phyloP scores from a whole-genome alignment of 1,140 invertebrate genomes.

The Saccostrea cuccullata region DNA sequence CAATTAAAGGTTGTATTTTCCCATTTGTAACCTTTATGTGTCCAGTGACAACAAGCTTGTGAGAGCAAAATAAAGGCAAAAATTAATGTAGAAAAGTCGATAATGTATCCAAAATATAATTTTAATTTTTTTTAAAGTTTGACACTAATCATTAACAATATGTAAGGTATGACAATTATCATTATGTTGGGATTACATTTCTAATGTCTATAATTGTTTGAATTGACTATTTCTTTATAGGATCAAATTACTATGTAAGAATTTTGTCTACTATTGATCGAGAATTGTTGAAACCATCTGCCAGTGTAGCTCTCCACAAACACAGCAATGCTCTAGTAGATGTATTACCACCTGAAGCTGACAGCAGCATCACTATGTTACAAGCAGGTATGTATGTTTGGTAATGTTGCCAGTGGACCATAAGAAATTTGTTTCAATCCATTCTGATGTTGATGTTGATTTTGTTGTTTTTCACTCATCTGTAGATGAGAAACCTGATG shows the following conservation, averaged over 20 bases:
- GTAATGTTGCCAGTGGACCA: background rate
- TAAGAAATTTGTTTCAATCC: background rate
- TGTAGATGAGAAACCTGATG: slow-evolving; percentile 98
- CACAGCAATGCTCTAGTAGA: slow-evolving; percentile 98
- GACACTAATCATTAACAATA: too few species aligned
- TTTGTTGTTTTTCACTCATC: background rate
- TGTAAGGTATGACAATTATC: too few species aligned
- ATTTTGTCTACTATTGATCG: slow-evolving; percentile 96
- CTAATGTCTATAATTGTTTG: too few species aligned
- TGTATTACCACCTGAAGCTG: slow-evolving; percentile 98
- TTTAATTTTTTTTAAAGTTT: slow-evolving; percentile 62
- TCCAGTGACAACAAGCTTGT: too few species aligned
- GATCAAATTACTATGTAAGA: slow-evolving; percentile 98
- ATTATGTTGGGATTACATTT: too few species aligned
- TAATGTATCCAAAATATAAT: too few species aligned
- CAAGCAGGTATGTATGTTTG: slow-evolving; percentile 85
- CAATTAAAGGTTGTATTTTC: too few species aligned
- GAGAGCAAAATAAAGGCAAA: too few species aligned
- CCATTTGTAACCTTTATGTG: too few species aligned
- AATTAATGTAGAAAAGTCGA: too few species aligned
- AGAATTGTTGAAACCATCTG: slow-evolving; percentile 96
- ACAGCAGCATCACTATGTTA: slow-evolving; percentile 97
- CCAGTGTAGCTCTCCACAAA: slow-evolving; percentile 97
- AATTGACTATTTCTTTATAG: slow-evolving; percentile 74
- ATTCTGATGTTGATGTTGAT: background rate